Base-by-base conservation (phyloP, 2,888 invertebrate genomes). In the Ceratothoa steindachneri region DNA sequence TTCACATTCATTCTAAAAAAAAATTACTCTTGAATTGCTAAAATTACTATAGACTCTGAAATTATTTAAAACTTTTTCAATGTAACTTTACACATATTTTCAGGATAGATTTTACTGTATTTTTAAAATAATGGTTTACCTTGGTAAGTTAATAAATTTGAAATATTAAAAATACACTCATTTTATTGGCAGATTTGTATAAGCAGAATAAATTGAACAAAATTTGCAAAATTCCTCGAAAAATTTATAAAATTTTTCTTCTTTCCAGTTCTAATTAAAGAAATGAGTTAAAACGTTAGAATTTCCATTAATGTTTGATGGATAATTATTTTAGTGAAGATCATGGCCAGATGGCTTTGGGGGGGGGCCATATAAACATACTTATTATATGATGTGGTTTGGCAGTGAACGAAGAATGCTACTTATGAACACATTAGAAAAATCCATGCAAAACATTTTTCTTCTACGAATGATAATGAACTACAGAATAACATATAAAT, bases 341-440 rank as follows among this genome's bases (percentile, higher is more conserved):
- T n/a, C n/a, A n/a, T n/a, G n/a, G n/a, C n/a, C n/a, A n/a, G n/a
- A n/a, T n/a, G n/a, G n/a, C n/a, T n/a, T n/a, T n/a, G n/a, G n/a
- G n/a, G n/a, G n/a, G n/a, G n/a, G n/a, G n/a, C n/a, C n/a, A n/a
- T n/a, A n/a, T n/a, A n/a, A n/a, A n/a, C n/a, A n/a, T n/a, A n/a
- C n/a, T n/a, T n/a, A n/a, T n/a, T n/a, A n/a, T n/a, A n/a, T n/a
- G n/a, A n/a, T n/a, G n/a, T 22, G 27, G 27, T 24, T 60, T 60
- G 60, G 60, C 60, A 60, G 60, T 60, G 60, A 60, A 60, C 60
- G n/a, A n/a, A 24, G 12, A 60, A 60, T 60, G 60, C 60, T 60
- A 60, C n/a, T 12, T 22, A 24, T 60, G 60, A 60, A 60, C 60
- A 60, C 60, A 60, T 24, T 60, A 24, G 24, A 60, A 60, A 60